Base-by-base conservation (phyloP, 1,140 invertebrate species). In the Drosophila oshimai region DNA sequence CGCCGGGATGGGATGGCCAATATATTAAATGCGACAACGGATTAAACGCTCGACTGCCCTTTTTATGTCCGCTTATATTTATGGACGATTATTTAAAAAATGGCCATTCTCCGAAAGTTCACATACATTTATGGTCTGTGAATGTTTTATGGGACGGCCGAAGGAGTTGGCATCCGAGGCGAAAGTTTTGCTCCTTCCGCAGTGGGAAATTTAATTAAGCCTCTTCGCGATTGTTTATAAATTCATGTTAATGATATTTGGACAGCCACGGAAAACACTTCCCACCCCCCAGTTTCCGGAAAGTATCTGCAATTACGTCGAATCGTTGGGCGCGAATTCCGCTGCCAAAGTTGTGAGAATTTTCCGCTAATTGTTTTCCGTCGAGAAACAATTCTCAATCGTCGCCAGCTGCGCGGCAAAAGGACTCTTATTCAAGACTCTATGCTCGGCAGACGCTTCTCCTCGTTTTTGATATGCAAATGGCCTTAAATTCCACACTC, bases 231-330 rank as follows among this genome's bases (percentile, higher is more conserved):
- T 86, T 87, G 81, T 86, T 86, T 86, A 86, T 86, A 87, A 86
- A 86, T 86, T 86, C 76, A 86, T 86, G 81, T 87, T 86, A 86
- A 86, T 87, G 81, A 86, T 86, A 87, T 87, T 86, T 81, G 58
- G 62, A 70, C 47, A 47, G 58, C 29, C 28, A 5, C 7, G 20
- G 15, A 42, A n/a, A 12, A 26, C 13, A 6, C 6, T 20, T 29
- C n/a, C 18, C 3, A 17, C 26, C 13, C 36, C 37, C 31, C 51
- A 24, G 41, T 28, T 44, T 26, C 54, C 54, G 54, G 51, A 76
- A 86, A 79, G 74, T 87, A 80, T 80, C 76, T 76, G 72, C 76
- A 86, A 86, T 87, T 86, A 86, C 79, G 58, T 69, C 67, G 71
- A 81, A 76, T 57, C 67, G 55, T 12, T 62, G 51, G 79, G 53